Conservation (phyloP, 2,113 vertebrate species). For the Daubentonia madagascariensis region DNA sequence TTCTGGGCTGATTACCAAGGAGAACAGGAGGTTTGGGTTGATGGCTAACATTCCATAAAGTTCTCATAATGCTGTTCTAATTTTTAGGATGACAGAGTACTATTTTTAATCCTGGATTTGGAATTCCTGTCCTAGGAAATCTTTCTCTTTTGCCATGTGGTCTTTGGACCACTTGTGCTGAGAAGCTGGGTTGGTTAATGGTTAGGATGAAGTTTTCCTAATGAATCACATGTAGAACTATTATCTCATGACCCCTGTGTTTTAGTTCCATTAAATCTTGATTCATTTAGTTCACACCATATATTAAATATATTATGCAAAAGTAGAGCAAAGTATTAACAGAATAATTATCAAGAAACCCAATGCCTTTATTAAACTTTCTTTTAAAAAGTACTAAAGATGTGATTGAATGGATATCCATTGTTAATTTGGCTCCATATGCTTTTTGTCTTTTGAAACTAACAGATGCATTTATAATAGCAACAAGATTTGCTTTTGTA, state of each 20-base stretch:
- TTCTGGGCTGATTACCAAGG: not conserved
- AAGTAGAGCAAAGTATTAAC: not conserved
- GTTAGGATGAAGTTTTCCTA: conserved; percentile 7
- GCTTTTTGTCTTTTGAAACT: not conserved
- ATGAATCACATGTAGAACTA: not conserved
- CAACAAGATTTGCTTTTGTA: not conserved
- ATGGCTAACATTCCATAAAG: not conserved
- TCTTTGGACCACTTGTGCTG: not conserved
- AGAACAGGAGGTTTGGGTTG: not conserved
- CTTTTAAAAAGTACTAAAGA: not conserved
- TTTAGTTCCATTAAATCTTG: not conserved
- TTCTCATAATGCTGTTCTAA: not conserved
- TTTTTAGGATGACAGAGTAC: not conserved
- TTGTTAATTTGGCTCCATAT: not conserved
- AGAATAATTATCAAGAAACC: conserved; percentile 14
- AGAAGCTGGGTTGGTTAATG: not conserved
- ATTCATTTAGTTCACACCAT: not conserved
- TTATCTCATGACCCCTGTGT: not conserved
- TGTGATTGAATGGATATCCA: not conserved
- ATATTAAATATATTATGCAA: not conserved
- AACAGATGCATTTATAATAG: not conserved
- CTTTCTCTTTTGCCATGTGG: not conserved
- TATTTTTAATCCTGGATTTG: not conserved
- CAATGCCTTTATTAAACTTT: not conserved
- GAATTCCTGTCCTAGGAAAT: not conserved